Evolutionary conservation across 2,888 invertebrate genomes (phyloP).

Genomic region (Heliothis peltigera): DNA sequence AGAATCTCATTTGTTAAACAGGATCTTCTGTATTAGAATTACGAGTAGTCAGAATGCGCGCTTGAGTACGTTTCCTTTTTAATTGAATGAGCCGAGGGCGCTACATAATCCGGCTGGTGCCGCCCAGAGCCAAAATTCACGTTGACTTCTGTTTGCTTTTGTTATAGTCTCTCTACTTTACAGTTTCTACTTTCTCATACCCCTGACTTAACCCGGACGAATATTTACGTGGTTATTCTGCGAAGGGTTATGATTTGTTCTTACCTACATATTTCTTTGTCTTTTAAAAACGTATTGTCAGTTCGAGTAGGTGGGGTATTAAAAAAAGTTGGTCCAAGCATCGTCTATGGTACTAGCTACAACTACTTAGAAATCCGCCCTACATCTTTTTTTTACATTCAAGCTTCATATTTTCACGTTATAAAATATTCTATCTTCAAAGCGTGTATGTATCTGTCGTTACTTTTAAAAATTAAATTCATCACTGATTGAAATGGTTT

Average conservation of each 20-base stretch:
- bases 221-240: slow-evolving; percentile 18
- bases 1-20: slow-evolving; percentile 75
- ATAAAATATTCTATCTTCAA: slow-evolving; percentile 16
- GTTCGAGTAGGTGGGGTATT: neutral
- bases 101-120: slow-evolving; percentile 77
- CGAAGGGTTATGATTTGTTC: slow-evolving; percentile 7
- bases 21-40: slow-evolving; percentile 72
- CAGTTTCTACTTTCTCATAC: slow-evolving; percentile 67
- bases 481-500: slow-evolving; percentile 62
- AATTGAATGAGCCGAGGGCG: slow-evolving; percentile 84
- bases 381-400: neutral
- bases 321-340: slow-evolving; percentile 2
- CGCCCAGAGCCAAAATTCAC: slow-evolving; percentile 76
- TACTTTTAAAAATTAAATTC: slow-evolving; percentile 42
- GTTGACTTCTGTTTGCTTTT: slow-evolving; percentile 75
- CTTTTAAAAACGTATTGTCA: slow-evolving; percentile 2
- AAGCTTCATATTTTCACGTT: slow-evolving; percentile 3
- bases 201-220: slow-evolving; percentile 38
- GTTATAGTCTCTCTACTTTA: slow-evolving; percentile 70
- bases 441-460: slow-evolving; percentile 23
- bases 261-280: neutral
- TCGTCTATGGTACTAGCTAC: neutral
- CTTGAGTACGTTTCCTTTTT: slow-evolving; percentile 78
- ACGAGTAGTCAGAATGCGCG: slow-evolving; percentile 73
- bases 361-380: neutral